A percentile compares a stretch with the other conserved stretches of the same genome.
Conservation (phyloP, 2,113 vertebrate species). For the Leucoraja erinaceus region DNA sequence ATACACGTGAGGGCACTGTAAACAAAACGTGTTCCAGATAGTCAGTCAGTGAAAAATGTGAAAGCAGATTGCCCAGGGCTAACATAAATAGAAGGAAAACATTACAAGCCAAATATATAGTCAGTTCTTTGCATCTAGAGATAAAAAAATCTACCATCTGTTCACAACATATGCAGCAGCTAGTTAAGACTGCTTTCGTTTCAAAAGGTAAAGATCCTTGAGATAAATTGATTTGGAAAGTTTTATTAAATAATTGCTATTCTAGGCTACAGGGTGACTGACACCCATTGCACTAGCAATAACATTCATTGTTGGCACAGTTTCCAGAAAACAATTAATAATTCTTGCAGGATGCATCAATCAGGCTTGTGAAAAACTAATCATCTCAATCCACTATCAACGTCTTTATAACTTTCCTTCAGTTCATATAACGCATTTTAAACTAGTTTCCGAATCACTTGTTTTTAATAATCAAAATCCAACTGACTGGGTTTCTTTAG, state of each 20-base stretch:
- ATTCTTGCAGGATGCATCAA: background rate
- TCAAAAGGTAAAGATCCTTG: background rate
- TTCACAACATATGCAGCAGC: background rate
- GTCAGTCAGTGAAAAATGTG: background rate
- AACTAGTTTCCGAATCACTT: background rate
- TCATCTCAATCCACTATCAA: background rate
- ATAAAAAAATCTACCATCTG: background rate
- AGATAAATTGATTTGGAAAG: background rate
- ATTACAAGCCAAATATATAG: background rate
- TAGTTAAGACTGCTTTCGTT: background rate
- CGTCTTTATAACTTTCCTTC: background rate
- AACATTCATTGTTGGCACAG: background rate
- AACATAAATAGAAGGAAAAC: constrained; percentile 1
- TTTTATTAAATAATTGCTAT: background rate
- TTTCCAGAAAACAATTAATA: background rate
- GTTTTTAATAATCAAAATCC: background rate
- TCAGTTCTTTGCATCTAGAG: background rate
- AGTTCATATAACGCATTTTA: background rate
- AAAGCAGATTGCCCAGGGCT: background rate
- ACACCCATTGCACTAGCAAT: background rate
- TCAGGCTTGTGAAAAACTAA: background rate
- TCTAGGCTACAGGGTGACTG: too few species aligned
- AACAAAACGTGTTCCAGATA: background rate
- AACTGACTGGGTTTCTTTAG: background rate
- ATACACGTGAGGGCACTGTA: too few species aligned